Evolutionary conservation across 37 sponge, comb jelly and placozoan species (phyloP), one percentile per base, ranked within the genome.

Genomic region (Haliclona indistincta): DNA sequence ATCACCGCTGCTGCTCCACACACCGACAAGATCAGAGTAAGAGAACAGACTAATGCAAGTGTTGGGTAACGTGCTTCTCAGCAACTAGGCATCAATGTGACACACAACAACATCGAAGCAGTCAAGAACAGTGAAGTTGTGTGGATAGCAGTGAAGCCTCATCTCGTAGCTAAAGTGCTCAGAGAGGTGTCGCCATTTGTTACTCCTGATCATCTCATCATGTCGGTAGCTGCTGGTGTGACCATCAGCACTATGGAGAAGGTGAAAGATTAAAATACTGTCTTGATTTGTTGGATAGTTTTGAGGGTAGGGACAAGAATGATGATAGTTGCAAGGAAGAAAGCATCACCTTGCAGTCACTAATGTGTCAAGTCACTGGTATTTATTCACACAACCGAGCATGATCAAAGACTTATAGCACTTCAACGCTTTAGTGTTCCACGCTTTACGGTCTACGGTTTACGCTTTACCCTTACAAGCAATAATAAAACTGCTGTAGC

Each of bases 61-160:
- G n/a, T 70, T 29, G 33, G 29, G 25, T 26, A 13, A 13, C 53
- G 17, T 49, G 17, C n/a, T n/a, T 26, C 22, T 28, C 72, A 92
- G 96, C 36, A 68, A 51, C 82, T 68, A 36, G 91, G 89, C 1
- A 74, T 84, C 26, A 83, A 52, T 26, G 80, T 79, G 13, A 87
- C 95, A 15, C 37, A 54, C 3, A 68, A 80, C 71, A 97, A 97
- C 47, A 23, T 0, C 15, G 85, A 84, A 55, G 73, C 81, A 2
- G 89, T 90, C 23, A 58, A 77, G 70, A 77, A 81, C 70, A 90
- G 91, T 54, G 68, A 95, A 43, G 77, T 95, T 0, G 83, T 95
- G 5, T 75, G 93, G 73, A 32, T 98, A 49, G 84, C 94, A 2
- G 91, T 93, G 20, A 98, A 98, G 41, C 99, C 99, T 30, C 87